A percentile compares a stretch with the other conserved stretches of the same genome.
These are phyloP conservation scores for Osmoderma eremita DNA, from an alignment of 2,888 invertebrate genomes.

Conservation along the genomic window DNA sequence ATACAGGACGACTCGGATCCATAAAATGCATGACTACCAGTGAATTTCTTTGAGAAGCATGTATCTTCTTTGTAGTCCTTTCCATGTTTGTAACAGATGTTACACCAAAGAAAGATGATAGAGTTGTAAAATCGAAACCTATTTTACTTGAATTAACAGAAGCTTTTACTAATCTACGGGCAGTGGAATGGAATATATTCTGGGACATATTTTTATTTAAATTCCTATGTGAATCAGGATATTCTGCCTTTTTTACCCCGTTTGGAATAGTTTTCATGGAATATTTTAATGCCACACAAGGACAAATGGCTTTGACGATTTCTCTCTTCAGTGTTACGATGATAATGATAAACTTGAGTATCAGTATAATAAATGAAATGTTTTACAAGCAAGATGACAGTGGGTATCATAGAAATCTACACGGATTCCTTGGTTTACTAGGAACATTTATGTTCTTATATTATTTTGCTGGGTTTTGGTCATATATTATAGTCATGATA, in stretches of 20 bases:
- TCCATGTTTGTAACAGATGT: constrained; percentile 5
- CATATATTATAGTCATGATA: constrained; percentile 65
- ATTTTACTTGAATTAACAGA: constrained; percentile 44
- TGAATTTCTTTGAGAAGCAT: no score
- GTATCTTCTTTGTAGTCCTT: constrained; percentile 12
- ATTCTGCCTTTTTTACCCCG: constrained; percentile 68
- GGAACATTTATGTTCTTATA: constrained; percentile 60
- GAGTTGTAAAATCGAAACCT: background rate
- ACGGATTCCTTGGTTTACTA: constrained; percentile 66
- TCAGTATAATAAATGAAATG: constrained; percentile 64
- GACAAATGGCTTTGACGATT: constrained; percentile 69
- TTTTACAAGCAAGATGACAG: constrained; percentile 65
- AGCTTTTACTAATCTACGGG: constrained; percentile 63
- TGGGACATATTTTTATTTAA: constrained; percentile 69
- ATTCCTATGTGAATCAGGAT: constrained; percentile 67
- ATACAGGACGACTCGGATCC: no score
- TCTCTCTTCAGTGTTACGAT: constrained; percentile 68
- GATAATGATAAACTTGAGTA: constrained; percentile 65
- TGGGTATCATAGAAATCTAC: constrained; percentile 64
- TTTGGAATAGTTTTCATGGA: constrained; percentile 66
- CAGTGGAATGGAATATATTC: constrained; percentile 67
- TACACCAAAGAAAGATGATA: background rate
- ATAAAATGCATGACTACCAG: no score
- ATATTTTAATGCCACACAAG: constrained; percentile 65
- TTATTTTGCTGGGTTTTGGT: constrained; percentile 50